Conservation (phyloP, 2,113 vertebrate genomes). For the Hypocryptadius cinnamomeus region DNA sequence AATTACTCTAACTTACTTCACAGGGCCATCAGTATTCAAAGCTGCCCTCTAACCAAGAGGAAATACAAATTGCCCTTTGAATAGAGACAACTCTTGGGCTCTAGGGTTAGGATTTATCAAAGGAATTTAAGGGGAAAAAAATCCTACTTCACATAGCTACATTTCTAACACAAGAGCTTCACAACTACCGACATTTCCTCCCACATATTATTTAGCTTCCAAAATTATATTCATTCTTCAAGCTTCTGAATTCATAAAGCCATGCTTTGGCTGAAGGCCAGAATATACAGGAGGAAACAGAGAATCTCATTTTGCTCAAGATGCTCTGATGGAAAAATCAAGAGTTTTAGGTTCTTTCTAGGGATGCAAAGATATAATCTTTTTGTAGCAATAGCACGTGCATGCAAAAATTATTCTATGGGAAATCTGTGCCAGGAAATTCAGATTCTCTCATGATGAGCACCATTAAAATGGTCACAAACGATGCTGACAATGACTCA, state of each 20-base stretch:
- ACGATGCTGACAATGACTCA: background rate
- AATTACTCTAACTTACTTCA: background rate
- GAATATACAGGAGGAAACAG: background rate
- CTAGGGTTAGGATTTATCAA: background rate
- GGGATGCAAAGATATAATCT: background rate
- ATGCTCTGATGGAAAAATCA: background rate
- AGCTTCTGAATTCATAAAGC: background rate
- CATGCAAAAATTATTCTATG: background rate
- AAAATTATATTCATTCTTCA: background rate
- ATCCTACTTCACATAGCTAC: background rate
- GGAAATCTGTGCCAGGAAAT: background rate
- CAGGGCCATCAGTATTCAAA: background rate
- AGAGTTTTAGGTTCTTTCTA: background rate
- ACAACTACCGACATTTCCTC: background rate
- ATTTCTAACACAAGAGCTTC: background rate
- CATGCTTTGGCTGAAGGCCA: background rate
- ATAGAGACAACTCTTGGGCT: background rate
- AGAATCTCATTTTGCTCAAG: background rate
- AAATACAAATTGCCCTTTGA: background rate
- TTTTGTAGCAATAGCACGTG: background rate
- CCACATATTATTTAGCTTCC: background rate
- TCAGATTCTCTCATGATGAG: background rate
- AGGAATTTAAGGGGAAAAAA: background rate
- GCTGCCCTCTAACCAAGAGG: background rate
- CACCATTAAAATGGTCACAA: background rate